Evolutionary conservation across 2,113 vertebrate species (phyloP).

Genomic region (Tyto alba): DNA sequence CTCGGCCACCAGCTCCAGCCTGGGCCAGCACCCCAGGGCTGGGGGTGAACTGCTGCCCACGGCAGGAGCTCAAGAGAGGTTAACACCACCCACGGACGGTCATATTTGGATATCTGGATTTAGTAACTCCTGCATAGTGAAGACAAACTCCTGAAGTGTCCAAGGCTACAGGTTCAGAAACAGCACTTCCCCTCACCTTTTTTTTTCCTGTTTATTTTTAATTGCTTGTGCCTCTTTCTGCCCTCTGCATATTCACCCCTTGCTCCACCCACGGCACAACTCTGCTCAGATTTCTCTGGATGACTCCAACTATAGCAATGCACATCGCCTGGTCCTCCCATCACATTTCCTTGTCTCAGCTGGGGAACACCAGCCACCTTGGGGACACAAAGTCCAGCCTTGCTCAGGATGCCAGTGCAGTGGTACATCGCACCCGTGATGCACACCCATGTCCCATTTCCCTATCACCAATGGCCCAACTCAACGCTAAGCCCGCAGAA

Average conservation of each 20-base stretch:
- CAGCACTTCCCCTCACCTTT: background rate
- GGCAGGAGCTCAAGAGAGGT: background rate
- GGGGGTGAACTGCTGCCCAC: background rate
- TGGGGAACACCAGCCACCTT: background rate
- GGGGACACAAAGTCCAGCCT: background rate
- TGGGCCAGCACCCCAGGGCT: background rate
- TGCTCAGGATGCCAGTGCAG: background rate
- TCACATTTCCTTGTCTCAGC: background rate
- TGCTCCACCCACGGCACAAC: background rate
- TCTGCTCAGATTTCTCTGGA: background rate
- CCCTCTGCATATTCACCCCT: background rate
- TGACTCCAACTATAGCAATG: rapidly evolving
- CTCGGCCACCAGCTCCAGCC: background rate
- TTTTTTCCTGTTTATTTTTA: background rate
- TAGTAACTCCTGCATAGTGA: background rate
- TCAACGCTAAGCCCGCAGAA: rapidly evolving
- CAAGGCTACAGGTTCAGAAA: rapidly evolving
- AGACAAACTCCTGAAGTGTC: background rate
- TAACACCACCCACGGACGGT: rapidly evolving
- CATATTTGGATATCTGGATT: background rate
- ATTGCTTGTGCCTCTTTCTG: background rate
- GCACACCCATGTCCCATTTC: background rate
- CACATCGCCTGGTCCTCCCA: background rate
- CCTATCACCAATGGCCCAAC: background rate
- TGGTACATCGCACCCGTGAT: background rate